phyloP scores from a whole-genome alignment of 2,888 invertebrate species.

The Allophyes oxyacanthae region DNA sequence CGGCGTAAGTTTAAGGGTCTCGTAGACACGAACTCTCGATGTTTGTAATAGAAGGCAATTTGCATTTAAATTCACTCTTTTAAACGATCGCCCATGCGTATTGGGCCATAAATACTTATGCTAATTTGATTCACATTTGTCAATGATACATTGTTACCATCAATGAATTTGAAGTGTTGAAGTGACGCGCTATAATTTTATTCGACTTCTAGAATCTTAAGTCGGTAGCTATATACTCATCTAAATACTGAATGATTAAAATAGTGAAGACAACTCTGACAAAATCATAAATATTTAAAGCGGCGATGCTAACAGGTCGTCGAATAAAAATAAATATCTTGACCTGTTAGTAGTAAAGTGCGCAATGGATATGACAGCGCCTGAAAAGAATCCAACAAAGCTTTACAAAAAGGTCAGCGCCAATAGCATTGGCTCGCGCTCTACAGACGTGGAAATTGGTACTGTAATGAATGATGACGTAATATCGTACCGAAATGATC shows the following conservation, averaged over 20 bases:
- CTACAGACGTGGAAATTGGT: conserved; percentile 59
- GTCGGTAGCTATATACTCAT: too few species aligned
- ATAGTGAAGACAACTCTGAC: conserved; percentile 13
- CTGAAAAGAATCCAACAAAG: conserved; percentile 39
- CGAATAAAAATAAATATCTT: conserved; percentile 25
- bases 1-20: conserved; percentile 53
- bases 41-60: conserved; percentile 60
- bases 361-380: conserved; percentile 21
- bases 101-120: conserved; percentile 46
- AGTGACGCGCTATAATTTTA: conserved; percentile 26
- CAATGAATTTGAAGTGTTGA: conserved; percentile 28
- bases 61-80: conserved; percentile 61
- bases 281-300: conserved; percentile 47
- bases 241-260: conserved; percentile 30
- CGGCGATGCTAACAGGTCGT: conserved; percentile 18
- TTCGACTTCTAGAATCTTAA: conserved; percentile 27
- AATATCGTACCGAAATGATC: conserved; percentile 77
- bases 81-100: conserved; percentile 50
- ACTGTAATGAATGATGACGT: conserved; percentile 76
- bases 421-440: conserved; percentile 50
- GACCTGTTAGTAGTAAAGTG: conserved; percentile 30
- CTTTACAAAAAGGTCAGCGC: conserved; percentile 55
- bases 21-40: conserved; percentile 60
- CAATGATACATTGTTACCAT: conserved; percentile 44
- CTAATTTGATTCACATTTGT: conserved; percentile 45